Evolutionary conservation across 1,140 invertebrate species (phyloP).

Genomic region (Ooceraea biroi): DNA sequence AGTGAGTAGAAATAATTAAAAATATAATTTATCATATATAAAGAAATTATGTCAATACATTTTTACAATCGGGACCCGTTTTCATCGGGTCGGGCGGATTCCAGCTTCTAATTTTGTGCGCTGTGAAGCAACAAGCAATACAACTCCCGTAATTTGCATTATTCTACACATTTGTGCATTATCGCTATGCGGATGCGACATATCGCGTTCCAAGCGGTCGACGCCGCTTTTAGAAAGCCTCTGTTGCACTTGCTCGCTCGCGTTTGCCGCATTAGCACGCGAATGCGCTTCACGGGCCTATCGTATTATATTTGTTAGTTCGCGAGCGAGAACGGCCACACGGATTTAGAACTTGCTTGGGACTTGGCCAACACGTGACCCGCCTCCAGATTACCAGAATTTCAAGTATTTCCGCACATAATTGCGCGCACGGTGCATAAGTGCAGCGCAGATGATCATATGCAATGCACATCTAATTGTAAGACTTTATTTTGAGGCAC

Average conservation of each 20-base stretch:
- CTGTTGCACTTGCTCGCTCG: conserved; percentile 33
- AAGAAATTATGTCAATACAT: too few relatives aligned
- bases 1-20: too few relatives aligned
- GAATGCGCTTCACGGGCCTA: conserved; percentile 28
- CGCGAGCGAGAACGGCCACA: conserved; percentile 34
- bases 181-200: conserved; percentile 42
- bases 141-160: not conserved
- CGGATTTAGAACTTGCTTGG: conserved; percentile 60
- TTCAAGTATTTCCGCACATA: conserved; percentile 53
- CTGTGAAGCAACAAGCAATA: not conserved
- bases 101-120: not conserved
- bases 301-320: conserved; percentile 58
- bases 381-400: conserved; percentile 50
- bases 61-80: too few relatives aligned
- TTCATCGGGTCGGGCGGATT: too few relatives aligned
- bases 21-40: not conserved
- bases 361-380: conserved; percentile 58
- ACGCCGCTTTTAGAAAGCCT: conserved; percentile 53
- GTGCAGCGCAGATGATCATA: not conserved
- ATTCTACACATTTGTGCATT: not conserved
- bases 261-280: conserved; percentile 17
- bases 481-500: not conserved
- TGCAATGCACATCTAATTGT: conserved; percentile 23
- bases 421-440: conserved; percentile 22
- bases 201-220: conserved; percentile 40